Percentiles rank a stretch among this genome's conserved stretches.
These are phyloP conservation scores for Neomorphus geoffroyi DNA, from an alignment of 2,797 vertebrate species.

Conservation along the genomic window DNA sequence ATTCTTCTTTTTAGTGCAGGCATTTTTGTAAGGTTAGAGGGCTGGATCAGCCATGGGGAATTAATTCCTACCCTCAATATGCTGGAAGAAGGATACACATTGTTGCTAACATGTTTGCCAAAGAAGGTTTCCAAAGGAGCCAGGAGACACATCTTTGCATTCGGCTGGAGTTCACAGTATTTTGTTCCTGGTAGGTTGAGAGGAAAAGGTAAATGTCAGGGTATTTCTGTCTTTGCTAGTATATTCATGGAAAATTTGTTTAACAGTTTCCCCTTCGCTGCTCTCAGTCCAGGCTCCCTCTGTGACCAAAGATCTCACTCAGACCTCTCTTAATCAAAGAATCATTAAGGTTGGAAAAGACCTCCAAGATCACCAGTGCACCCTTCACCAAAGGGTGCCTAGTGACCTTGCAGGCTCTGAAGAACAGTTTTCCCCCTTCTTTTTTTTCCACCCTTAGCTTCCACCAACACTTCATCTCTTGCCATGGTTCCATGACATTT, in stretches of 20 bases:
- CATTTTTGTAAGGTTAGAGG: constrained; percentile 18
- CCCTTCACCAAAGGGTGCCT: background rate
- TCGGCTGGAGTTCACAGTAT: background rate
- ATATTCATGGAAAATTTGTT: background rate
- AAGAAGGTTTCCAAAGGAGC: background rate
- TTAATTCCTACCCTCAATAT: background rate
- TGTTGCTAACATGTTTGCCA: background rate
- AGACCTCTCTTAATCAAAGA: background rate
- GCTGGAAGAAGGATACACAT: background rate
- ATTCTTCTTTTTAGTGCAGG: background rate
- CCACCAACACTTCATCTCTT: background rate
- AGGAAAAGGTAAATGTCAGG: constrained; percentile 2
- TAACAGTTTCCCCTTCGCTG: background rate
- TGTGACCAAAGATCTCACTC: background rate
- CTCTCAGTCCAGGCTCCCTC: background rate
- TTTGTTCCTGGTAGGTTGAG: background rate
- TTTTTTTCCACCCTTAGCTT: background rate
- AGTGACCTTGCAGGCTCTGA: background rate
- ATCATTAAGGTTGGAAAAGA: too few relatives aligned
- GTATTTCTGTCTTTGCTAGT: background rate
- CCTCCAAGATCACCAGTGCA: too few relatives aligned
- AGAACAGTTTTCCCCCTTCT: background rate
- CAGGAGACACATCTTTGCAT: background rate
- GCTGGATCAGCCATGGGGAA: background rate
- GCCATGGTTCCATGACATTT: background rate